Conservation (phyloP, 2,113 vertebrate species). For the Butorides virescens region DNA sequence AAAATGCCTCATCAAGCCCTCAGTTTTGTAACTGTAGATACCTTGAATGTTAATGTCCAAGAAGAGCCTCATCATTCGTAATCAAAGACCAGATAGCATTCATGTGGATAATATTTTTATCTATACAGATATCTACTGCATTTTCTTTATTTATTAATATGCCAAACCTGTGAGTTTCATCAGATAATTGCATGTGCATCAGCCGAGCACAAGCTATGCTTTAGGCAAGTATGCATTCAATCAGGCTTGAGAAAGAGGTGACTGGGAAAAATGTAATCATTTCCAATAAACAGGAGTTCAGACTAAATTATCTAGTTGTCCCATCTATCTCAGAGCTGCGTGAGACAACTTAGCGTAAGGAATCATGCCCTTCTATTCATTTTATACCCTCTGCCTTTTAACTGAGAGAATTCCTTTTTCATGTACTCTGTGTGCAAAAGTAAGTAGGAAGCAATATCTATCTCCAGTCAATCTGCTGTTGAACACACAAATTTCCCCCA, state of each 20-base stretch:
- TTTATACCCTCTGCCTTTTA: background rate
- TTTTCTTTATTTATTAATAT: background rate
- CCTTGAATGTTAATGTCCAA: background rate
- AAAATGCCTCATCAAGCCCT: background rate
- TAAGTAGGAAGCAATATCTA: background rate
- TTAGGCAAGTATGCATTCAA: background rate
- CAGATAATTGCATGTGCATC: background rate
- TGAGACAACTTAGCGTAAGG: background rate
- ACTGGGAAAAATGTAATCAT: background rate
- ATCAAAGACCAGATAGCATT: background rate
- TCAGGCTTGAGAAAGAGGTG: background rate
- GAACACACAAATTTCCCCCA: background rate
- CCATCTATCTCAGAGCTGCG: background rate
- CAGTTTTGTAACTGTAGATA: background rate
- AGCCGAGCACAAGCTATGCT: background rate
- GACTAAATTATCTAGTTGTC: background rate
- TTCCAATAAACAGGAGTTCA: background rate
- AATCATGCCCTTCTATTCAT: background rate
- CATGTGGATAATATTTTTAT: background rate
- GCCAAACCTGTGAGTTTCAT: background rate
- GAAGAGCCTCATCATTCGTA: background rate
- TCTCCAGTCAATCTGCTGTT: background rate
- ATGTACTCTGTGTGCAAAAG: background rate
- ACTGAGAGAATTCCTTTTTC: background rate
- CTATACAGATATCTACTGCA: background rate